These are phyloP conservation scores for Acromyrmex charruanus DNA, from an alignment of 1,140 invertebrate genomes.

Conservation along the genomic window DNA sequence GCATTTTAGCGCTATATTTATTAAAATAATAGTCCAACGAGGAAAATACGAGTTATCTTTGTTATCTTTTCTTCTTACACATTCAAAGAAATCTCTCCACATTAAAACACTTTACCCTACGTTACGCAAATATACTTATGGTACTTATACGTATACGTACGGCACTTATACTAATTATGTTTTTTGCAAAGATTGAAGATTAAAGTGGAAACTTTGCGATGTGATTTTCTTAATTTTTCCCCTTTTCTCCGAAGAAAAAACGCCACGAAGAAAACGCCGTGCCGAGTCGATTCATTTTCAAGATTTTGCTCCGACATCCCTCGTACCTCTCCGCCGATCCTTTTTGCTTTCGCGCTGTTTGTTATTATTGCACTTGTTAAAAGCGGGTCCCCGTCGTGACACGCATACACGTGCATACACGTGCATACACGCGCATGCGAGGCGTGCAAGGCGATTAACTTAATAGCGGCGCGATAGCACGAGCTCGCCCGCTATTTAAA, in stretches of 20 bases:
- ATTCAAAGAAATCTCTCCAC: neutral
- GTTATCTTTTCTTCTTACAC: neutral
- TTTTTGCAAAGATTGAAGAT: conserved; percentile 20
- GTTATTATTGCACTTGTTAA: conserved; percentile 52
- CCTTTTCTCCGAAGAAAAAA: neutral
- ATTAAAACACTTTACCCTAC: neutral
- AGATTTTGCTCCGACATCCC: conserved; percentile 8
- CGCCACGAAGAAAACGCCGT: conserved; percentile 10
- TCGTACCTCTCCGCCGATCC: neutral
- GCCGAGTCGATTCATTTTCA: conserved; percentile 18
- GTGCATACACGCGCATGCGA: conserved; percentile 62
- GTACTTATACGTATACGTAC: neutral
- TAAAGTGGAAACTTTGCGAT: conserved; percentile 3
- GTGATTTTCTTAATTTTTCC: conserved; percentile 48
- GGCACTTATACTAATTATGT: neutral
- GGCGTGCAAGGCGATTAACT: conserved; percentile 69
- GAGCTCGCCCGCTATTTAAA: conserved; percentile 68
- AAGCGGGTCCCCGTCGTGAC: conserved; percentile 24
- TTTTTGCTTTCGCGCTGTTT: neutral
- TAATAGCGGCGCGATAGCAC: conserved; percentile 68
- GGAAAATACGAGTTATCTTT: neutral
- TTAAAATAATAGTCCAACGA: neutral
- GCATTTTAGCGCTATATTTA: neutral
- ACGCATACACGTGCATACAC: conserved; percentile 64
- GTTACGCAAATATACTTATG: neutral